Evolutionary conservation across 2,888 invertebrate species (phyloP), one percentile per base, ranked within the genome.

Genomic region (Neoscelio sp.): DNA sequence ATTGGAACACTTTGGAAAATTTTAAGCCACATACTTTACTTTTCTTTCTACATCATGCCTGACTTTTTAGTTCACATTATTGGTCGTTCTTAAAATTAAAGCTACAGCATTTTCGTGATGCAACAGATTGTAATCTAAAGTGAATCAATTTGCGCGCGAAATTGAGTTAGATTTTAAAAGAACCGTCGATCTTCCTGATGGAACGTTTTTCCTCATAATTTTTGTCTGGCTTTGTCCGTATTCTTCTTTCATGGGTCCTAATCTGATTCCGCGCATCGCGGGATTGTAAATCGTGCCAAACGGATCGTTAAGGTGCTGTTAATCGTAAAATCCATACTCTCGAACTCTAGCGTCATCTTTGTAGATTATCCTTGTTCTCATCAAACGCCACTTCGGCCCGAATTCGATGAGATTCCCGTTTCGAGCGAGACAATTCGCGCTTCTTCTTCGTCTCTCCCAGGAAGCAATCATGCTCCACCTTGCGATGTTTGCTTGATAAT

Each of bases 271-370:
- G 56, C 64, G 38, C 84, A 87, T 85, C 85, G 68, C 62, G 42
- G 79, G 82, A 83, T 81, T 81, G 82, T 86, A 86, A 87, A 87
- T 86, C 83, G 84, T 83, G 75, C 71, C 80, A 80, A 74, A 52
- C 67, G 73, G 67, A 82, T 81, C 81, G 80, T 84, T 83, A 81
- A 81, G 81, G 35, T 70, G 82, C 82, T 81, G 82, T 81, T 82
- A 83, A 84, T 83, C 83, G 84, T 83, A 85, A 86, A 85, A 81
- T 75, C 30, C 67, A 60, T 60, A 60, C 65, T 71, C 67, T 73
- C 50, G 62, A 74, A 78, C 64, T 28, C 58, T 58, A 56, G 33
- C 79, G 78, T 76, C 78, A 68, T 73, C 78, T 38, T 54, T 54
- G n/a, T 28, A 44, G 48, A 76, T 78, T 80, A 75, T 80, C 71